These are phyloP conservation scores for Nyctibius grandis DNA, from an alignment of 2,797 vertebrate species.

Conservation along the genomic window DNA sequence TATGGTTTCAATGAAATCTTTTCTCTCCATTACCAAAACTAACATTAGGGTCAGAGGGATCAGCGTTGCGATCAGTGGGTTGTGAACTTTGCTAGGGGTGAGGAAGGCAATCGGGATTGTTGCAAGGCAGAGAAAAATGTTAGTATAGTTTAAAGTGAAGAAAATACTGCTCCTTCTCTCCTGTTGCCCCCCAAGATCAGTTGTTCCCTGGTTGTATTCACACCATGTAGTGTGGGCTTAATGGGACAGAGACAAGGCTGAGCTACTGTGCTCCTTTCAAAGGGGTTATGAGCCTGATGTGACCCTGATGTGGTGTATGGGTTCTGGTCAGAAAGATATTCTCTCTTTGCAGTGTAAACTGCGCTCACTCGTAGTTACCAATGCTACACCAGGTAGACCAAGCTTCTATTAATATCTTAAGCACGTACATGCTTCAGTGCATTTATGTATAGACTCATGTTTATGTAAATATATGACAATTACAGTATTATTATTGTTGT, in stretches of 20 bases:
- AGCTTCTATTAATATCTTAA: neutral
- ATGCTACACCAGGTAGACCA: neutral
- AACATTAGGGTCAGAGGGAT: neutral
- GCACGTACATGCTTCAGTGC: rapidly evolving
- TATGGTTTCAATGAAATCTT: neutral
- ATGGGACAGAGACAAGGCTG: neutral
- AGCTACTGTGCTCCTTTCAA: neutral
- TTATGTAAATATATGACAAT: neutral
- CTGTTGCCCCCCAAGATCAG: neutral
- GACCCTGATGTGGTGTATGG: neutral
- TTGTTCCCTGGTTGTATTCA: neutral
- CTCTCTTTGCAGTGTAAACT: neutral
- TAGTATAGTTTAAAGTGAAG: neutral
- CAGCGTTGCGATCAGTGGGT: neutral
- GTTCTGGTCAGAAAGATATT: neutral
- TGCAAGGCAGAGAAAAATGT: neutral
- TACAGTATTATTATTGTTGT: neutral
- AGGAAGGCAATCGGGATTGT: neutral
- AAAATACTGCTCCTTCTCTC: neutral
- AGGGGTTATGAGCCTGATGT: neutral
- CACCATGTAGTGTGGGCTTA: rapidly evolving
- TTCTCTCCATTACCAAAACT: neutral
- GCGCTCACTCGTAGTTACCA: neutral
- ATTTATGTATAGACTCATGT: neutral
- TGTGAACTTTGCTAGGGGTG: neutral